Conservation (phyloP, 2,888 invertebrate genomes). For the Caenorhabditis sp. region DNA sequence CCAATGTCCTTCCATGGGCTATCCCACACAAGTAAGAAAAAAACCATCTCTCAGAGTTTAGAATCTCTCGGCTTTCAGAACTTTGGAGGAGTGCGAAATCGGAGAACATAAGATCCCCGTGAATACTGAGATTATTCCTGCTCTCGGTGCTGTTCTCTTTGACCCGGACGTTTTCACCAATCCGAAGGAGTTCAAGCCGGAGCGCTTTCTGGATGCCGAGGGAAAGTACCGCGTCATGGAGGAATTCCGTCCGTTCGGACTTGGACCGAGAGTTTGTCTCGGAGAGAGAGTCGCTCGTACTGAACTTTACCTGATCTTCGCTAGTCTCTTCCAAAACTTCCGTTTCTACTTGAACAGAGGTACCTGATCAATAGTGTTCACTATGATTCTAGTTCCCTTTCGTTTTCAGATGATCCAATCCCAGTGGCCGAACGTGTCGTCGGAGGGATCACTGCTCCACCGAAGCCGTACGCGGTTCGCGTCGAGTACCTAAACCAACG, state of each 20-base stretch:
- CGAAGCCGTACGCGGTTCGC: slow-evolving; percentile 35
- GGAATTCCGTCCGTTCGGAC: slow-evolving; percentile 63
- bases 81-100: slow-evolving; percentile 33
- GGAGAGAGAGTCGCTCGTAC: slow-evolving; percentile 71
- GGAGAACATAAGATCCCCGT: slow-evolving; percentile 57
- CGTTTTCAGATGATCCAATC: slow-evolving; percentile 45
- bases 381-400: too few species aligned
- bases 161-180: slow-evolving; percentile 64
- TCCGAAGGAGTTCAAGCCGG: slow-evolving; percentile 69
- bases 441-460: slow-evolving; percentile 57
- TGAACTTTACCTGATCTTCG: slow-evolving; percentile 71
- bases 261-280: slow-evolving; percentile 62
- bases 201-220: slow-evolving; percentile 58
- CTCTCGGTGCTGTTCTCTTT: slow-evolving; percentile 62
- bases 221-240: slow-evolving; percentile 48
- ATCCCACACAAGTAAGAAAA: slow-evolving; percentile 71
- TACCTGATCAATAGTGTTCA: too few species aligned
- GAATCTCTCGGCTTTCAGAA: slow-evolving; percentile 17
- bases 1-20: slow-evolving; percentile 77
- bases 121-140: slow-evolving; percentile 70
- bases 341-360: slow-evolving; percentile 57
- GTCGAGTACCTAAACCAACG: slow-evolving; percentile 44
- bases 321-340: slow-evolving; percentile 71
- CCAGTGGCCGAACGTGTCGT: slow-evolving; percentile 40
- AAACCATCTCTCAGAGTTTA: background rate